Conservation (phyloP, 2,113 vertebrate genomes). For the Podilymbus podiceps region DNA sequence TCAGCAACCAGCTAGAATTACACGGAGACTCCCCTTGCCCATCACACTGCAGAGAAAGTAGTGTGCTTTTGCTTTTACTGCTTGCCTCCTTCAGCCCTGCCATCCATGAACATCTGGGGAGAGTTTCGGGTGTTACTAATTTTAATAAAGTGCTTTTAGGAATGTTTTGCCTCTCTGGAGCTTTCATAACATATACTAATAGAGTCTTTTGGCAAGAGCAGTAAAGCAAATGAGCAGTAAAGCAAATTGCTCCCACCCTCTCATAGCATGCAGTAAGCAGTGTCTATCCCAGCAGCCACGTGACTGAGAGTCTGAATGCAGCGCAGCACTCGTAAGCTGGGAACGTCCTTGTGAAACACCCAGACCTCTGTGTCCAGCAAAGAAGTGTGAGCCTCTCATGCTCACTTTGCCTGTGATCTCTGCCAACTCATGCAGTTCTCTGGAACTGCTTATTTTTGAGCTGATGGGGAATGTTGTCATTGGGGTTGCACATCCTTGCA, state of each 20-base stretch:
- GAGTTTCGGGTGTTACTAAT: neutral
- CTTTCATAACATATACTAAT: constrained; percentile 10
- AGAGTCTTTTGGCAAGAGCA: constrained; percentile 29
- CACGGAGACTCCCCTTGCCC: rapidly evolving
- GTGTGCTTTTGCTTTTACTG: neutral
- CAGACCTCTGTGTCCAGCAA: neutral
- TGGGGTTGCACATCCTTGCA: neutral
- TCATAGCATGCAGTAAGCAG: neutral
- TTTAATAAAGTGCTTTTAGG: constrained; percentile 1
- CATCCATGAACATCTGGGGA: neutral
- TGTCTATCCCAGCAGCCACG: neutral
- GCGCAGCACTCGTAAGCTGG: neutral
- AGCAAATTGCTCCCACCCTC: constrained; percentile 33
- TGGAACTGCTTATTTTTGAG: neutral
- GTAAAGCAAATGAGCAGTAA: constrained; percentile 24
- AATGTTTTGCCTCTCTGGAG: neutral
- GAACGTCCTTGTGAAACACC: neutral
- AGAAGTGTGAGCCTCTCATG: neutral
- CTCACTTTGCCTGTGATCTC: rapidly evolving
- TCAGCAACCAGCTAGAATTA: neutral
- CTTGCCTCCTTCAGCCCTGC: neutral
- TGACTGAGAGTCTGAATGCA: neutral
- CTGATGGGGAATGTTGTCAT: neutral
- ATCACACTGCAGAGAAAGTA: neutral
- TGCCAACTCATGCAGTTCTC: neutral